Evolutionary conservation across 1,140 invertebrate genomes (phyloP), one percentile per base, ranked within the genome.

Genomic region (Cherax destructor): DNA sequence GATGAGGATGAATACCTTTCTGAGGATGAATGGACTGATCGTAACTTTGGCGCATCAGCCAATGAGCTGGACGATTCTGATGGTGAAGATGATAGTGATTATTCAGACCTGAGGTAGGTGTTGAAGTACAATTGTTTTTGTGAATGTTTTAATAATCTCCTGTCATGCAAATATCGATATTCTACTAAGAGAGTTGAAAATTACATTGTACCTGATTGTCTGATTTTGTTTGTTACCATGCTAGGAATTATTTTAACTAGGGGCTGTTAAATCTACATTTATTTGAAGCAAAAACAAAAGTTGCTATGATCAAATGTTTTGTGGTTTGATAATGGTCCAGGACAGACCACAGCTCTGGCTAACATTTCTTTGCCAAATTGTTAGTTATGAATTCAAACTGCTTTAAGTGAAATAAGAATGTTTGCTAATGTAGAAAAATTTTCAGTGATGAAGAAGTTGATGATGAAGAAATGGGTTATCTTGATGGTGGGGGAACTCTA

Each of bases 21-120:
- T 18, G 93, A 93, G 94, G 98, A 98, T 93, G 98, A 98, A 94
- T 98, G 97, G 97, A 98, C 97, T 1, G 97, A 98, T 93, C 96
- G 97, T 86, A 99, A 98, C 95, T 98, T 98, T 94, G 96, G 97
- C 92, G 96, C 97, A 80, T 97, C 96, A 11, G 95, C 96, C 69
- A 96, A 96, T 69, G 96, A 96, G 94, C 95, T 96, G 93, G 96
- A 97, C 93, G 97, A 97, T 86, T 78, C 83, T 3, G 96, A 97
- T 24, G 93, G 94, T 87, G 97, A 96, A 61, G 92, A 94, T 65
- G 93, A 94, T 77, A 91, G 91, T 59, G 91, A 92, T 49, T 92
- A 88, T 69, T 94, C 92, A 74, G 96, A 96, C 92, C 95, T 96
- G 93, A 96, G 96, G 96, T 96, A 94, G 78, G 30, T 49, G 5